These are phyloP conservation scores for Trinorchestia longiramus DNA, from an alignment of 1,140 invertebrate species.

Conservation along the genomic window DNA sequence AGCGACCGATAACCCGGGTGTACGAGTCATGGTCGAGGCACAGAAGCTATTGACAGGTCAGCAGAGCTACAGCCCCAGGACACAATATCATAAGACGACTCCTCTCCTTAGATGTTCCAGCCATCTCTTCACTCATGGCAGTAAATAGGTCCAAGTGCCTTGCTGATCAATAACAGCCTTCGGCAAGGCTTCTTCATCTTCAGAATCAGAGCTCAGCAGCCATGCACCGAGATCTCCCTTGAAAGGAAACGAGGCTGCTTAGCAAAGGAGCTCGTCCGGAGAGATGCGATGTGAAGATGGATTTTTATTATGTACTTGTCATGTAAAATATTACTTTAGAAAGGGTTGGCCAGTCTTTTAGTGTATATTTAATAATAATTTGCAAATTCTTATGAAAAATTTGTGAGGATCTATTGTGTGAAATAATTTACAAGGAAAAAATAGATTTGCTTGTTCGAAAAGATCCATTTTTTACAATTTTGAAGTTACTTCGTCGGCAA, in stretches of 20 bases:
- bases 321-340: not conserved
- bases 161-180: conserved; percentile 47
- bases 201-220: conserved; percentile 11
- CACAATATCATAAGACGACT: conserved; percentile 49
- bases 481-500: no score
- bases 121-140: conserved; percentile 43
- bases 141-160: conserved; percentile 50
- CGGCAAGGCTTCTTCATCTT: conserved; percentile 24
- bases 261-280: not conserved
- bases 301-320: not conserved
- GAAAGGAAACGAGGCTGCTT: not conserved
- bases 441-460: no score
- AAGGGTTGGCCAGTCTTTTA: not conserved
- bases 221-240: not conserved
- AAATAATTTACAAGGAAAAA: not conserved
- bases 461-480: no score
- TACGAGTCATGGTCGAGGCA: not conserved
- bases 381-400: not conserved
- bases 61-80: conserved; percentile 37
- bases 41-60: conserved; percentile 49
- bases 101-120: conserved; percentile 16
- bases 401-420: not conserved
- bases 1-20: not conserved
- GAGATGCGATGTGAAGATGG: not conserved
- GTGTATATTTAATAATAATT: not conserved